Conservation (phyloP, 2,888 invertebrate species). For the Sipunculus nudus region DNA sequence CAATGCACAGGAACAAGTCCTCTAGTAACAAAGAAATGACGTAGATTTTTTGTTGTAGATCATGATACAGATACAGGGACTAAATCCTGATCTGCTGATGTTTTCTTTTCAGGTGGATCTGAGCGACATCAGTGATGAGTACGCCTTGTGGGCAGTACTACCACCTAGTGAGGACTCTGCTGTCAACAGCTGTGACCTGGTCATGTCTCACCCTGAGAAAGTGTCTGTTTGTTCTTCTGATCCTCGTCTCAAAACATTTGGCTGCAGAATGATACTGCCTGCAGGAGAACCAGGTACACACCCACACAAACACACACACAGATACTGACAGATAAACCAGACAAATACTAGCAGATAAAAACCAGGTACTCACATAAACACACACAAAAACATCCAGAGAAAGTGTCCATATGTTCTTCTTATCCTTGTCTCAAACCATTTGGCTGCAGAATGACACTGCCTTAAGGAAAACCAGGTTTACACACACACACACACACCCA, state of each 20-base stretch:
- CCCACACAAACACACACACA: too few relatives aligned
- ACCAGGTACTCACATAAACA: too few relatives aligned
- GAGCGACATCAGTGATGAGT: constrained; percentile 71
- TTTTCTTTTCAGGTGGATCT: constrained; percentile 73
- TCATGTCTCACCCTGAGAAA: not conserved
- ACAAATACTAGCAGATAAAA: too few relatives aligned
- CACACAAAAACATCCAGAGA: not conserved
- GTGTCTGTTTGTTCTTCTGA: constrained; percentile 34
- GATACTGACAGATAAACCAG: too few relatives aligned
- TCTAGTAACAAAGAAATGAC: too few relatives aligned
- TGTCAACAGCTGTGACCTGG: not conserved
- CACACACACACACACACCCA: too few relatives aligned
- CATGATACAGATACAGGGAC: not conserved
- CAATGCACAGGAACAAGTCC: too few relatives aligned
- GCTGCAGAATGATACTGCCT: constrained; percentile 36
- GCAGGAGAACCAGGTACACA: constrained; percentile 4
- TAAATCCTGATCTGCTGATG: not conserved
- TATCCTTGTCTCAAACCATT: constrained; percentile 51
- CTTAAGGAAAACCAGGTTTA: constrained; percentile 1
- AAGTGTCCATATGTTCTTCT: constrained; percentile 11
- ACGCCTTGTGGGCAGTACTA: constrained; percentile 73
- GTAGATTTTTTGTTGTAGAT: not conserved
- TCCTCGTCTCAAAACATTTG: constrained; percentile 49
- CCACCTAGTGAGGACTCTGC: not conserved
- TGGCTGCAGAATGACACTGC: constrained; percentile 41